Base-by-base conservation (phyloP, 1,140 invertebrate genomes). In the Drusus annulatus region DNA sequence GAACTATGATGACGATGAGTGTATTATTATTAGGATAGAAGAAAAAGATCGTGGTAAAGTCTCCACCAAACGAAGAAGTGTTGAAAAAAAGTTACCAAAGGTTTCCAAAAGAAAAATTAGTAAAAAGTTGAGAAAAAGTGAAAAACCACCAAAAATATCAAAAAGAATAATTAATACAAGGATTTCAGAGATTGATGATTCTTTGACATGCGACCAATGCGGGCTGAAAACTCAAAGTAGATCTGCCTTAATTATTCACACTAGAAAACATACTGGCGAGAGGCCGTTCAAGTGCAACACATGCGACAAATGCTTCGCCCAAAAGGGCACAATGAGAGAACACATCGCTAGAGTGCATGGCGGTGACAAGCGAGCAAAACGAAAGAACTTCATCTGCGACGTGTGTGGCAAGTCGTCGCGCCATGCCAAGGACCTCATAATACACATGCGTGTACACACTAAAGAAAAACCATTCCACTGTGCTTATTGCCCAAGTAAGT, bases 241-340 rank as follows among this genome's bases (percentile, higher is more conserved):
- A 45, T 78, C 73, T 15, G 79, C 79, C 19, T 54, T 78, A 21
- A 28, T 60, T 0, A 76, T 76, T 16, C 81, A 83, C 31, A 45
- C 65, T 5, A 80, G 71, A 51, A 63, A n/a, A 25, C 81, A 84
- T 60, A 81, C 82, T 1, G 80, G 83, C 13, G 79, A 84, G 74
- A 79, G 71, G 78, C 83, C 81, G 4, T 83, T 74, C 71, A 63
- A 82, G 36, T 84, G 84, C 76, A 21, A 54, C 6, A 52, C 80
- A 13, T 83, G 83, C 45, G 28, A 76, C 10, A 80, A 83, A 65
- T 73, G 65, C 28, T 84, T 84, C 25, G 45, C 68, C 6, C 78
- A 80, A 68, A n/a, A 21, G 5, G 78, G 81, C 6, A 82, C 73
- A 7, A 25, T 80, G 3, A 60, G 21, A 25, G 79, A 80, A 23